Percentiles rank a stretch among this genome's conserved stretches.
These are phyloP conservation scores for Oceanodroma tethys DNA, from an alignment of 2,113 vertebrate species.

Conservation along the genomic window DNA sequence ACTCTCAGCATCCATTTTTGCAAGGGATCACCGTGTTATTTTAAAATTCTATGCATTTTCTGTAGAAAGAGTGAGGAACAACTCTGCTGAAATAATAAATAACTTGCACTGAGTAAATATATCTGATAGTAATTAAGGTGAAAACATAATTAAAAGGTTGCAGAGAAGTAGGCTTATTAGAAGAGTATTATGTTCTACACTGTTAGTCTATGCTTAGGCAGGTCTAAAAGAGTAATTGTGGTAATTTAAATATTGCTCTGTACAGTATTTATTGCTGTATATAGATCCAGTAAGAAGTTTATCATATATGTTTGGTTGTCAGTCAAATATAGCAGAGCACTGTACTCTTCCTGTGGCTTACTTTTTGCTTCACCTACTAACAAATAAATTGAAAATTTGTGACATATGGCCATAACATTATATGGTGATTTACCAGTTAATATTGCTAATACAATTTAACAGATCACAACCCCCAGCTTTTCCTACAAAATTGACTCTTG, in stretches of 20 bases:
- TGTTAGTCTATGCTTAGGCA: neutral
- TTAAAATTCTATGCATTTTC: neutral
- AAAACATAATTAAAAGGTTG: neutral
- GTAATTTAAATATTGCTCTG: neutral
- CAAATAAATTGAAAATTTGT: neutral
- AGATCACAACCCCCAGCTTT: neutral
- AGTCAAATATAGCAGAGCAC: neutral
- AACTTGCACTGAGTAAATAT: neutral
- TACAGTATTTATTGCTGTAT: neutral
- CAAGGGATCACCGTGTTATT: neutral
- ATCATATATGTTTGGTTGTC: neutral
- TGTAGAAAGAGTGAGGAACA: neutral
- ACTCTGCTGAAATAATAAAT: neutral
- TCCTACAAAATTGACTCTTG: neutral
- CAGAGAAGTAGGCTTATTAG: neutral
- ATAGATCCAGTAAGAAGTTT: neutral
- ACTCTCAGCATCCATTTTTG: neutral
- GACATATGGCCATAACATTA: neutral
- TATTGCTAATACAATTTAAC: neutral
- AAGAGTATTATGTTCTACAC: neutral
- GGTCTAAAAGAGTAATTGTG: neutral
- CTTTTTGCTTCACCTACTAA: neutral
- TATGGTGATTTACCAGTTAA: neutral
- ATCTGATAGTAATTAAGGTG: neutral
- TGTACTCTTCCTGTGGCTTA: neutral